Evolutionary conservation across 2,888 invertebrate species (phyloP).

Genomic region (Leptura quadrifasciata): DNA sequence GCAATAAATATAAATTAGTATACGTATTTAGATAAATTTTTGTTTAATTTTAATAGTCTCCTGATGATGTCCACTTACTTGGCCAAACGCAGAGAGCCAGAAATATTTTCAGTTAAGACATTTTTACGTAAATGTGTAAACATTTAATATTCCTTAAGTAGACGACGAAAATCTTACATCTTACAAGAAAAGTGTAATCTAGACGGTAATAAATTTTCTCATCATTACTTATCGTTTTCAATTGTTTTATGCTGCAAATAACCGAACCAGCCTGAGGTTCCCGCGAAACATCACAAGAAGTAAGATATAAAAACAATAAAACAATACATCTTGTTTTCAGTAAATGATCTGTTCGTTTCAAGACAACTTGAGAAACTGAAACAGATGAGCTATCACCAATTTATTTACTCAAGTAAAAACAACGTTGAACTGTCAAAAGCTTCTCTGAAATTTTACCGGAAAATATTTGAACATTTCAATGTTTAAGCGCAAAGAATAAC

Average conservation of each 20-base stretch:
- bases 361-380: conserved; percentile 40
- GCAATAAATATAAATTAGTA: too few relatives aligned
- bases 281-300: conserved; percentile 2
- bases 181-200: neutral
- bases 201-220: conserved; percentile 6
- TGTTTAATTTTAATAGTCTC: too few relatives aligned
- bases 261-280: neutral
- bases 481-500: conserved; percentile 51
- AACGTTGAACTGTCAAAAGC: conserved; percentile 50
- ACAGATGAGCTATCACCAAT: conserved; percentile 54
- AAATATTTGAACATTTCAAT: conserved; percentile 52
- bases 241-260: conserved; percentile 11
- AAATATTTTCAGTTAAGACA: too few relatives aligned
- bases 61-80: too few relatives aligned
- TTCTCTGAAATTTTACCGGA: conserved; percentile 46
- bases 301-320: conserved; percentile 36
- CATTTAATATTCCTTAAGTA: too few relatives aligned
- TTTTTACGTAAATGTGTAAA: too few relatives aligned
- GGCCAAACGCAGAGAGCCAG: too few relatives aligned
- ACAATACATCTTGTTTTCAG: conserved; percentile 38
- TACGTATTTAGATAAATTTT: too few relatives aligned
- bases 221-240: conserved; percentile 30
- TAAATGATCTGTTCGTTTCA: conserved; percentile 32
- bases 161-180: too few relatives aligned
- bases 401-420: conserved; percentile 51